These are phyloP conservation scores for Lerista edwardsae DNA, from an alignment of 2,797 vertebrate species.

Conservation along the genomic window DNA sequence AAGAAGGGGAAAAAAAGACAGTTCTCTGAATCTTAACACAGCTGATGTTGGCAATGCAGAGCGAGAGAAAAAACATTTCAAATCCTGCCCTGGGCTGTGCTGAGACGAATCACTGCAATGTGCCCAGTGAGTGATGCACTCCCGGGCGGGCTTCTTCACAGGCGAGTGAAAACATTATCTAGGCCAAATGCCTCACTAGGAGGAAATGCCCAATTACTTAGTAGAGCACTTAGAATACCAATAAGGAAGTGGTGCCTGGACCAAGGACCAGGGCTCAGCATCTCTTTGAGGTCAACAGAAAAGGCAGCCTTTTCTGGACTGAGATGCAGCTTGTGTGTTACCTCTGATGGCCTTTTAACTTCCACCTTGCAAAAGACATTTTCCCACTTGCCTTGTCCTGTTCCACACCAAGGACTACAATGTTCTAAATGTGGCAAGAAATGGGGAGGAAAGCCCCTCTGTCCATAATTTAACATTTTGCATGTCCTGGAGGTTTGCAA, in stretches of 20 bases:
- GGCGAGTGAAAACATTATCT: background rate
- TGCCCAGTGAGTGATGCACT: background rate
- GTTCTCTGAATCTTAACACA: background rate
- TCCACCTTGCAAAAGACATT: background rate
- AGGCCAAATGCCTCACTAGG: background rate
- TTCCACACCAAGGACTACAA: background rate
- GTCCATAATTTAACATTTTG: constrained; percentile 14
- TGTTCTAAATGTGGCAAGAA: background rate
- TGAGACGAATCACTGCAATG: background rate
- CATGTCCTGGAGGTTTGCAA: background rate
- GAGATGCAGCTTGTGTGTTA: background rate
- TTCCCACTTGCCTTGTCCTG: background rate
- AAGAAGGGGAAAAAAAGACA: too few species aligned
- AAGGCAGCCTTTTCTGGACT: background rate
- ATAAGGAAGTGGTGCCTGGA: background rate
- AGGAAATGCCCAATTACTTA: background rate
- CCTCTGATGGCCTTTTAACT: background rate
- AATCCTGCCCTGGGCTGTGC: background rate
- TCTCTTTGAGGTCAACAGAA: background rate
- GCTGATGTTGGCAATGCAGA: background rate
- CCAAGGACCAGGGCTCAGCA: background rate
- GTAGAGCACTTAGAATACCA: background rate
- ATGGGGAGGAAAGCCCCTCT: background rate
- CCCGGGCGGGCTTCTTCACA: background rate
- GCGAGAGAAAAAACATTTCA: background rate